Conservation (phyloP, 2,797 vertebrate species). For the Argyrosomus regius region DNA sequence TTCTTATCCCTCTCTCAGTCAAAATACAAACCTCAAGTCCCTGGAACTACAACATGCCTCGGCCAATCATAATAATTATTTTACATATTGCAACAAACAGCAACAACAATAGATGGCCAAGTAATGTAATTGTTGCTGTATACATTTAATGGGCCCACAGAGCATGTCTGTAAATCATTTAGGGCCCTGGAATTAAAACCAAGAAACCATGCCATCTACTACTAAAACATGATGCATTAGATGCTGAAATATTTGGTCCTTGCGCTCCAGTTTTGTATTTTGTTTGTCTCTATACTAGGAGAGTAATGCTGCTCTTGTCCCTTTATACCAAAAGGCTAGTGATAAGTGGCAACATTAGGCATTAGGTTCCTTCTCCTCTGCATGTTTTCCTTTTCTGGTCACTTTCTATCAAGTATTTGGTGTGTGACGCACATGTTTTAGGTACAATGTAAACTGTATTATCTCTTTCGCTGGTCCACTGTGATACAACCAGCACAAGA, state of each 20-base stretch:
- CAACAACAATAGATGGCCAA: slow-evolving; percentile 49
- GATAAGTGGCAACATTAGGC: slow-evolving; percentile 28
- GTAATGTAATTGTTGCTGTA: slow-evolving; percentile 36
- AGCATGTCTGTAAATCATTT: slow-evolving; percentile 55
- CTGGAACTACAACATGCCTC: slow-evolving; percentile 24
- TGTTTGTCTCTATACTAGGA: not conserved
- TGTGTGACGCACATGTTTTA: slow-evolving; percentile 17
- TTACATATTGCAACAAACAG: slow-evolving; percentile 44
- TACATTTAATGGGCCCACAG: slow-evolving; percentile 42
- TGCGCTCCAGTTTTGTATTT: not conserved
- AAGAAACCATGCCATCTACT: slow-evolving; percentile 11
- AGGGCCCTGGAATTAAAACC: slow-evolving; percentile 31
- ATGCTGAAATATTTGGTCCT: slow-evolving; percentile 2
- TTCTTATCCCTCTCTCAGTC: slow-evolving; percentile 12
- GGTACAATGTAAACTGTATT: slow-evolving; percentile 25
- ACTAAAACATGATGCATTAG: not conserved
- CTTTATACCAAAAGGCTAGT: slow-evolving; percentile 20
- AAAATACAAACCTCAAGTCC: slow-evolving; percentile 14
- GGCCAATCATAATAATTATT: slow-evolving; percentile 61
- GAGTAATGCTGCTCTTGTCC: slow-evolving; percentile 2
- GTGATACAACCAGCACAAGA: slow-evolving; percentile 22
- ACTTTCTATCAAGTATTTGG: slow-evolving; percentile 19
- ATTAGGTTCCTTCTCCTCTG: slow-evolving; percentile 3
- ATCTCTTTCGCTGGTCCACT: slow-evolving; percentile 24
- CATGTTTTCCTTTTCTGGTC: slow-evolving; percentile 48